Conservation (phyloP, 1,140 invertebrate genomes). For the Nasonia vitripennis region DNA sequence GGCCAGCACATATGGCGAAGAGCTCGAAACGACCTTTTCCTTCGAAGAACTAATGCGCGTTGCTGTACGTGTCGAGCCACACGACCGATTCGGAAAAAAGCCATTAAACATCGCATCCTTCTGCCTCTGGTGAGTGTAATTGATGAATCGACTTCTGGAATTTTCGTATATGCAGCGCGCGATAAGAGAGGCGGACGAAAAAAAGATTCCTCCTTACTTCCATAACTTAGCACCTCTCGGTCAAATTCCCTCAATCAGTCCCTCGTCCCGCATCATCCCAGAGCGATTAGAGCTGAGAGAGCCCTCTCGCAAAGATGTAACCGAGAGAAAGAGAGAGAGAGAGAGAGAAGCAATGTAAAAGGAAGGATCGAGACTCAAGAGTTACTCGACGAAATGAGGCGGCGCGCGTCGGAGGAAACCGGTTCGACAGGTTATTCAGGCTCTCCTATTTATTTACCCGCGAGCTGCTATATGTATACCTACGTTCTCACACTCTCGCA, state of each 20-base stretch:
- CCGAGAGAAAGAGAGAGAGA: neutral
- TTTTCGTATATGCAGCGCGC: too few species aligned
- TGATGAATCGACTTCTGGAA: too few species aligned
- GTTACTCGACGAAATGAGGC: constrained; percentile 51
- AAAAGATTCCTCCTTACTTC: neutral
- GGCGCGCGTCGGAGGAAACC: constrained; percentile 62
- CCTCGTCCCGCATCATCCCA: constrained; percentile 10
- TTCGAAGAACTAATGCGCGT: neutral
- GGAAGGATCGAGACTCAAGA: constrained; percentile 44
- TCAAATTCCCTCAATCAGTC: neutral
- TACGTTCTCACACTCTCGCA: neutral
- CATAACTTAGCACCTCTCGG: neutral
- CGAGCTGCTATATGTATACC: neutral
- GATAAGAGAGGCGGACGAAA: too few species aligned
- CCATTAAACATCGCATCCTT: too few species aligned
- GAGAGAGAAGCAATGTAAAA: constrained; percentile 13
- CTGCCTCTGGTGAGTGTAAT: too few species aligned
- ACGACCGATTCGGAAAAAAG: neutral
- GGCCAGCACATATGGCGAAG: neutral
- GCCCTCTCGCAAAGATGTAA: too few species aligned
- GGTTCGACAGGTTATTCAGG: constrained; percentile 69
- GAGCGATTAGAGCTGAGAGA: neutral
- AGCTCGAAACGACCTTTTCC: neutral
- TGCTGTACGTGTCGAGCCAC: too few species aligned
- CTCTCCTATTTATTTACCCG: constrained; percentile 68